phyloP scores from a whole-genome alignment of 2,888 invertebrate genomes.

The Beris chalybata region DNA sequence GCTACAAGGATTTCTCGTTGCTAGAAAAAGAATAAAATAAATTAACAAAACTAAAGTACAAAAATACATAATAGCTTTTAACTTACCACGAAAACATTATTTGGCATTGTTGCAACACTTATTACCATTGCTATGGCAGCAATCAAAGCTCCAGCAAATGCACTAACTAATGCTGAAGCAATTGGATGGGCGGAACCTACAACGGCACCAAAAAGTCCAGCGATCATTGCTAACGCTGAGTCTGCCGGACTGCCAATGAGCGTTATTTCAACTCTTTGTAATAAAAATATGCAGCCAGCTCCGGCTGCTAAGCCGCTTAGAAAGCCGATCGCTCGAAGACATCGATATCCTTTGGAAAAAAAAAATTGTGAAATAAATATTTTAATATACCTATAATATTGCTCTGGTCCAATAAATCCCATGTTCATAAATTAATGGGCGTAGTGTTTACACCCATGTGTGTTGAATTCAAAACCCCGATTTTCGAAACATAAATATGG shows the following conservation, averaged over 20 bases:
- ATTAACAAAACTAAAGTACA: constrained; percentile 1
- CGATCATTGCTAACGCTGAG: constrained; percentile 54
- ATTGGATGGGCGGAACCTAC: constrained; percentile 56
- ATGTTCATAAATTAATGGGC: too few relatives aligned
- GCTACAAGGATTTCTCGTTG: constrained; percentile 55
- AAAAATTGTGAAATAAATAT: constrained; percentile 7
- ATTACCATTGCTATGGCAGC: constrained; percentile 55
- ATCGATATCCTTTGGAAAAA: constrained; percentile 73
- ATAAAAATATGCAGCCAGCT: constrained; percentile 78
- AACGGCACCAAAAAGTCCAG: constrained; percentile 54
- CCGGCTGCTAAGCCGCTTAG: constrained; percentile 85
- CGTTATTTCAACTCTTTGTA: constrained; percentile 78
- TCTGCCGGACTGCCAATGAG: constrained; percentile 64
- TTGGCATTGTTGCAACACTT: constrained; percentile 56
- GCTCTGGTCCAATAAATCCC: too few relatives aligned
- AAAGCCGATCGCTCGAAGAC: constrained; percentile 86
- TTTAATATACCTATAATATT: background rate
- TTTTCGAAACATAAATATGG: too few relatives aligned
- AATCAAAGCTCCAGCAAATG: constrained; percentile 54
- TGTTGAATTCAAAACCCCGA: too few relatives aligned
- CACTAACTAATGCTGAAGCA: constrained; percentile 53
- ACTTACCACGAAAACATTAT: constrained; percentile 56
- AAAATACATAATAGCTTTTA: background rate
- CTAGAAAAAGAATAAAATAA: constrained; percentile 41
- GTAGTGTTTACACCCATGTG: too few relatives aligned